Evolutionary conservation across 2,113 vertebrate species (phyloP).

Genomic region (Pitta sordida): DNA sequence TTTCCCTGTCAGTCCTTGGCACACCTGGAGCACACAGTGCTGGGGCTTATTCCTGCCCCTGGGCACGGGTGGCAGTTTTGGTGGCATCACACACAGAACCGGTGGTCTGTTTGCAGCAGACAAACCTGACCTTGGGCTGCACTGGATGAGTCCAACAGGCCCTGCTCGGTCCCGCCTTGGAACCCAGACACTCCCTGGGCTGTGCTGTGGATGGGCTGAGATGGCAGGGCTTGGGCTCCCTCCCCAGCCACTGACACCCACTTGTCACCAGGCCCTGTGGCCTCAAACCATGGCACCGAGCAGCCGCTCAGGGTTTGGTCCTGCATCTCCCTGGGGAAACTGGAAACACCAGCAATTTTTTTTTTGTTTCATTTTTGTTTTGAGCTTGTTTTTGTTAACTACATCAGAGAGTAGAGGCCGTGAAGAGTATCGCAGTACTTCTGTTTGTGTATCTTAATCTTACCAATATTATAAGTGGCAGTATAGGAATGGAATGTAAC

Average conservation of each 20-base stretch:
- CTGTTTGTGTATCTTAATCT: not conserved
- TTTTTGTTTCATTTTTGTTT: not conserved
- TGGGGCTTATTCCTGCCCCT: not conserved
- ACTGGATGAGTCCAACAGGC: not conserved
- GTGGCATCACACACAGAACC: rapidly evolving
- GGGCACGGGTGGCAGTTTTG: not conserved
- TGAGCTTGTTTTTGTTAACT: not conserved
- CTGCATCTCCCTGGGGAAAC: slow-evolving; percentile 6
- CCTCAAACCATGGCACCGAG: not conserved
- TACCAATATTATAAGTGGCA: not conserved
- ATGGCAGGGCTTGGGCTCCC: not conserved
- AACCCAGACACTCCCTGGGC: not conserved
- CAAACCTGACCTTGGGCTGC: not conserved
- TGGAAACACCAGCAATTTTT: slow-evolving; percentile 65
- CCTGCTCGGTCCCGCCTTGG: not conserved
- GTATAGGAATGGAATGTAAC: slow-evolving; percentile 16
- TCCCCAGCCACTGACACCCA: not conserved
- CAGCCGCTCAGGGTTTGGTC: slow-evolving; percentile 1
- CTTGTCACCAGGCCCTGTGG: not conserved
- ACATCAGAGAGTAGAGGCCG: not conserved
- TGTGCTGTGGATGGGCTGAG: not conserved
- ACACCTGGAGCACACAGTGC: rapidly evolving
- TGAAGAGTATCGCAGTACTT: slow-evolving; percentile 2
- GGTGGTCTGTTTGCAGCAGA: not conserved
- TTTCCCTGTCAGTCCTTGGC: not conserved